Conservation (phyloP, 2,888 invertebrate genomes). For the Elgonia sp. region DNA sequence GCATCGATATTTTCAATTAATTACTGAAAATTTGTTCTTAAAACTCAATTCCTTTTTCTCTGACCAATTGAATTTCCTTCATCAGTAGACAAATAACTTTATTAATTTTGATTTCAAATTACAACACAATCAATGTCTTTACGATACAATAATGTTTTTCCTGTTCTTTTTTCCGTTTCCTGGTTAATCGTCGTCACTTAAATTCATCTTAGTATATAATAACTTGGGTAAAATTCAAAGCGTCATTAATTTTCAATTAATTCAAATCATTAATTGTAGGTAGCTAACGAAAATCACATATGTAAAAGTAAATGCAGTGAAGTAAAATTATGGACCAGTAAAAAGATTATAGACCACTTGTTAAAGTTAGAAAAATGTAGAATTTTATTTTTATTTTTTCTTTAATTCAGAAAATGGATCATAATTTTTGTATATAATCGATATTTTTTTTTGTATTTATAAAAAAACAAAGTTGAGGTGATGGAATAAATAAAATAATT, state of each 20-base stretch:
- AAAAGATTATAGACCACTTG: background rate
- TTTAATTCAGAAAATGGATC: background rate
- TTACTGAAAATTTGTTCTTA: no score
- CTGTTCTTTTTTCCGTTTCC: no score
- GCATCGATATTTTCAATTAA: no score
- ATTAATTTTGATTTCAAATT: constrained; percentile 35
- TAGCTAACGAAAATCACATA: constrained; percentile 19
- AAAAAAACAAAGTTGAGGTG: no score
- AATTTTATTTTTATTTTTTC: background rate
- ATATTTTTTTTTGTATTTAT: no score
- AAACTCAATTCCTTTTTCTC: no score
- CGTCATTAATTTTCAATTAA: no score
- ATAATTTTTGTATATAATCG: no score
- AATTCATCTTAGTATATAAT: constrained; percentile 3
- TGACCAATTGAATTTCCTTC: no score
- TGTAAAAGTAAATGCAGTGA: constrained; percentile 8
- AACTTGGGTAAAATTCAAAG: background rate
- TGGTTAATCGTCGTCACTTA: constrained; percentile 1
- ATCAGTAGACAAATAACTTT: constrained; percentile 28
- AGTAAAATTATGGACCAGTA: background rate
- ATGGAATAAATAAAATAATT: no score
- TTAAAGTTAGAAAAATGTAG: background rate
- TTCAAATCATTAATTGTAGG: no score
- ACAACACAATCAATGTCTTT: constrained; percentile 34
- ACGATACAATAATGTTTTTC: constrained; percentile 3